These are phyloP conservation scores for Capitulum mitella DNA, from an alignment of 2,888 invertebrate species.

Conservation along the genomic window DNA sequence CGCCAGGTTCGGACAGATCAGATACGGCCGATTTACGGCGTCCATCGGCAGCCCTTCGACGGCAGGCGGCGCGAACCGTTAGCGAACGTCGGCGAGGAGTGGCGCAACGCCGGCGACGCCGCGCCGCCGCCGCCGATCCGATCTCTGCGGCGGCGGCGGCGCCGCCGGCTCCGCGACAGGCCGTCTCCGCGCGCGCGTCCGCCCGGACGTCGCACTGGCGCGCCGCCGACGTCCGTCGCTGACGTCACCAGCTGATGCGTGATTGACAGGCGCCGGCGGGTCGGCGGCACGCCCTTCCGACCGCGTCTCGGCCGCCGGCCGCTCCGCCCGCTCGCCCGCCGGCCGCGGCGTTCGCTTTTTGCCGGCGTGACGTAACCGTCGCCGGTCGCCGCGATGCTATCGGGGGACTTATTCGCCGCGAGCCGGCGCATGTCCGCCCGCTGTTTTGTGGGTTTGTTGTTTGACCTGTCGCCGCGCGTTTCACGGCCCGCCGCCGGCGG, in stretches of 20 bases:
- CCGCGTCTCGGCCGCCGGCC: too few species aligned
- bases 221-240: too few species aligned
- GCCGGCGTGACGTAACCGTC: neutral
- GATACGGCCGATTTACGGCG: neutral
- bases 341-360: neutral
- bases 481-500: neutral
- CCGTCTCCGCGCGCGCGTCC: too few species aligned
- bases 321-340: neutral
- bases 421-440: neutral
- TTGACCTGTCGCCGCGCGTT: neutral
- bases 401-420: neutral
- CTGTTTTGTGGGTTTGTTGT: constrained; percentile 1
- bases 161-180: too few species aligned
- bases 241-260: too few species aligned
- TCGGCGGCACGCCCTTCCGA: too few species aligned
- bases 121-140: too few species aligned
- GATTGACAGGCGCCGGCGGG: too few species aligned
- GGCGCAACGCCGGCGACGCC: neutral
- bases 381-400: neutral
- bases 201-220: too few species aligned
- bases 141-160: too few species aligned
- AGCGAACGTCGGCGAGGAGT: neutral
- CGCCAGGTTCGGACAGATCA: neutral
- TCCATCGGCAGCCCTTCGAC: neutral
- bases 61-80: neutral